These are phyloP conservation scores for Rotaria sp. DNA, from an alignment of 2,888 invertebrate species.

Conservation along the genomic window DNA sequence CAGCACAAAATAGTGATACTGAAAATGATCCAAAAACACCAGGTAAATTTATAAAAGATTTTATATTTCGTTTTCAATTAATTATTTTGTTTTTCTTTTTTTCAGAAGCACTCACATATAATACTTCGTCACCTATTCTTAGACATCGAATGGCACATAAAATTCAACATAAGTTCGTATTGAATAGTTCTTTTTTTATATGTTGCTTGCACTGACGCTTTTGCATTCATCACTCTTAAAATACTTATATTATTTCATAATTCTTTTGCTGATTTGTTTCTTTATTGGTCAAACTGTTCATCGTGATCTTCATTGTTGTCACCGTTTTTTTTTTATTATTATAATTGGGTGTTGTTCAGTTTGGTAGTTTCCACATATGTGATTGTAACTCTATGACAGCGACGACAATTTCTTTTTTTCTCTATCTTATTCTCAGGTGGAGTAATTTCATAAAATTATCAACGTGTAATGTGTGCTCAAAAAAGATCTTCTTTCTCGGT, in stretches of 20 bases:
- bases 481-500: constrained; percentile 8
- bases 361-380: background rate
- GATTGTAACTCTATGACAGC: background rate
- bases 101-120: background rate
- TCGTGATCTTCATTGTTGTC: background rate
- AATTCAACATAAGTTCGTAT: constrained; percentile 27
- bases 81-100: background rate
- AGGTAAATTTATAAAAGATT: background rate
- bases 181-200: background rate
- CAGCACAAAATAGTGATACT: constrained; percentile 18
- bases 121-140: background rate
- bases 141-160: background rate
- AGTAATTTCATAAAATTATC: constrained; percentile 15
- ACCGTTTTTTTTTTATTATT: background rate
- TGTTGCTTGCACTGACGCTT: background rate
- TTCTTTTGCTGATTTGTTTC: no score
- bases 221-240: background rate
- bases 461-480: constrained; percentile 18
- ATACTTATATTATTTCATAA: background rate
- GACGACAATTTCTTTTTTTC: background rate
- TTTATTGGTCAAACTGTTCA: background rate
- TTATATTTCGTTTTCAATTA: no score
- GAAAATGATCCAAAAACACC: constrained; percentile 5
- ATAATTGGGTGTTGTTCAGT: background rate
- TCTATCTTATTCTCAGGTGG: background rate